These are phyloP conservation scores for Linnaemya tessellans DNA, from an alignment of 2,888 invertebrate genomes.

Conservation along the genomic window DNA sequence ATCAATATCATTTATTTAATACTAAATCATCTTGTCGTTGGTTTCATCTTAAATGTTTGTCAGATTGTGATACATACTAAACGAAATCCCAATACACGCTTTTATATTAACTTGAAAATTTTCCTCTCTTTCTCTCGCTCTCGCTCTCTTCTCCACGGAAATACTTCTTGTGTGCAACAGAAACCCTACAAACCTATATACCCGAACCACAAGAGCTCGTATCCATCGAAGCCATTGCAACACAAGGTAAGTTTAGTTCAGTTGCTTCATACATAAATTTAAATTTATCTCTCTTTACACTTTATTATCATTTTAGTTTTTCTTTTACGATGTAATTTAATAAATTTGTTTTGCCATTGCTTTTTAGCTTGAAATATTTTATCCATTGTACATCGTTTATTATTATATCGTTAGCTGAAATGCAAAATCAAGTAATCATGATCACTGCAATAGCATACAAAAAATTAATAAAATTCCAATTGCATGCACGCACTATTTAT, in stretches of 20 bases:
- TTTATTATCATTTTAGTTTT: neutral
- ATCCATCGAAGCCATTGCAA: slow-evolving; percentile 56
- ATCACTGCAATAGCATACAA: too few species aligned
- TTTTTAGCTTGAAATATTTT: neutral
- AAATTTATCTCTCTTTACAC: neutral
- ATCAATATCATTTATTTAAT: neutral
- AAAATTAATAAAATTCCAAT: too few species aligned
- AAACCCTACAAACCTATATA: slow-evolving; percentile 63
- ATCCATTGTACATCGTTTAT: neutral
- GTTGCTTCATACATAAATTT: neutral
- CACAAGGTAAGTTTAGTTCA: slow-evolving; percentile 55
- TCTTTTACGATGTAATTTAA: neutral
- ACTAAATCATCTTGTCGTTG: neutral
- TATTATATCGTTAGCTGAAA: neutral
- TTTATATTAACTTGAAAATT: neutral
- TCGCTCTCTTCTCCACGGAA: neutral
- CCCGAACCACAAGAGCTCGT: slow-evolving; percentile 55
- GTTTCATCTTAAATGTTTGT: neutral
- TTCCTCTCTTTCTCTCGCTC: neutral
- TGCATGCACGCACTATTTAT: too few species aligned
- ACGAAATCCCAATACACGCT: neutral
- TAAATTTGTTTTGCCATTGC: neutral
- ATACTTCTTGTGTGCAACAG: slow-evolving; percentile 40
- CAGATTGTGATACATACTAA: neutral
- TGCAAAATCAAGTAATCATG: too few species aligned